A percentile compares a stretch with the other conserved stretches of the same genome.
phyloP scores from a whole-genome alignment of 1,140 invertebrate species.

The Leptopilina clavipes region DNA sequence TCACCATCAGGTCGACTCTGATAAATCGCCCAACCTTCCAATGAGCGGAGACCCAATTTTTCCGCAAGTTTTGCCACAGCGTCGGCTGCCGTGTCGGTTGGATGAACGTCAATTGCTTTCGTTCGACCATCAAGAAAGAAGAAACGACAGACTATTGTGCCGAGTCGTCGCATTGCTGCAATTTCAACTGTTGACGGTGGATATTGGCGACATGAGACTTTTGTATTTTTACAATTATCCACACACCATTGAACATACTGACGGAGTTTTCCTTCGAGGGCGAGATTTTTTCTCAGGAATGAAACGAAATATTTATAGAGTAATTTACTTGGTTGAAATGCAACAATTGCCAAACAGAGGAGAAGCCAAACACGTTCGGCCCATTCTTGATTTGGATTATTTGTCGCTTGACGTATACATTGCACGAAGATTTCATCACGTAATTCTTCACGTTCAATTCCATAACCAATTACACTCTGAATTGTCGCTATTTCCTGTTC shows the following conservation, averaged over 20 bases:
- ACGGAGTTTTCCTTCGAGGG: constrained; percentile 81
- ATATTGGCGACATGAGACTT: constrained; percentile 86
- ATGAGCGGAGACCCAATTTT: constrained; percentile 87
- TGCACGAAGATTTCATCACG: constrained; percentile 93
- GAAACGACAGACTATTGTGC: constrained; percentile 95
- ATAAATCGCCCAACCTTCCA: constrained; percentile 97
- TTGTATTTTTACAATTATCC: constrained; percentile 92
- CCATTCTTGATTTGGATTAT: constrained; percentile 88
- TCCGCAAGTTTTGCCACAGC: constrained; percentile 92
- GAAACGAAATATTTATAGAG: constrained; percentile 86
- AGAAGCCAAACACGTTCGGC: constrained; percentile 91
- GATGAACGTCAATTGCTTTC: constrained; percentile 96
- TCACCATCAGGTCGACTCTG: constrained; percentile 88
- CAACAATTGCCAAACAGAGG: constrained; percentile 90
- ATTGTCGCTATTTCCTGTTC: constrained; percentile 89
- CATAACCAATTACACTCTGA: constrained; percentile 89
- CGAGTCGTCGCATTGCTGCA: constrained; percentile 92
- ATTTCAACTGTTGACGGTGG: constrained; percentile 95
- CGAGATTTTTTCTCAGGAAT: constrained; percentile 84
- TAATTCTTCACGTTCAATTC: constrained; percentile 91
- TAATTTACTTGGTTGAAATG: constrained; percentile 93
- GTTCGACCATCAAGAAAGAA: constrained; percentile 96
- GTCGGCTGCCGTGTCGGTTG: constrained; percentile 93
- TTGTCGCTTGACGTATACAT: constrained; percentile 87
- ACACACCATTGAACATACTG: constrained; percentile 96